Evolutionary conservation across 2,797 vertebrate species (phyloP).

Genomic region (Liparis tanakae): DNA sequence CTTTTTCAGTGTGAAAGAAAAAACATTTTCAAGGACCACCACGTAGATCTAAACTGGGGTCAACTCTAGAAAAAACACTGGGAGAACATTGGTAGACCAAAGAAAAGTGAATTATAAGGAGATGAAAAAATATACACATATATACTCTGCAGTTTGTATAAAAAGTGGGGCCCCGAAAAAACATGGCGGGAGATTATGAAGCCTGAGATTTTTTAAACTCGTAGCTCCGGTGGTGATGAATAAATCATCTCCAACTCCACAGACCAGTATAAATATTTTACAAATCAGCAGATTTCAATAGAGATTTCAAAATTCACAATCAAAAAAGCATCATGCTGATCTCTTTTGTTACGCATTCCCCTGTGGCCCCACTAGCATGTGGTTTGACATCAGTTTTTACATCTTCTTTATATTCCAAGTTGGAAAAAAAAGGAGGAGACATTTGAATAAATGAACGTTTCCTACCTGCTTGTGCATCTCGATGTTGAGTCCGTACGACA

Average conservation of each 20-base stretch:
- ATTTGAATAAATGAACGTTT: not conserved
- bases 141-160: not conserved
- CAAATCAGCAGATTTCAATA: not conserved
- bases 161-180: not conserved
- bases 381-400: conserved; percentile 4
- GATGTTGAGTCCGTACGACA: conserved; percentile 97
- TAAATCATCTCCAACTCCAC: conserved; percentile 12
- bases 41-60: not conserved
- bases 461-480: conserved; percentile 98
- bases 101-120: not conserved
- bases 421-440: conserved; percentile 2
- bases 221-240: not conserved
- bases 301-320: not conserved
- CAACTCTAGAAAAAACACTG: not conserved
- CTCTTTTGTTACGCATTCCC: not conserved
- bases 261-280: not conserved
- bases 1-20: too few relatives aligned
- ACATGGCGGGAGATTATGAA: not conserved
- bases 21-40: too few relatives aligned
- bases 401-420: conserved; percentile 2
- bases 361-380: not conserved
- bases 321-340: not conserved
- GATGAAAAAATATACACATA: not conserved
- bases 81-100: not conserved
- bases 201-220: conserved; percentile 1